Evolutionary conservation across 2,888 invertebrate genomes (phyloP).

Genomic region (Drosophila anceps): DNA sequence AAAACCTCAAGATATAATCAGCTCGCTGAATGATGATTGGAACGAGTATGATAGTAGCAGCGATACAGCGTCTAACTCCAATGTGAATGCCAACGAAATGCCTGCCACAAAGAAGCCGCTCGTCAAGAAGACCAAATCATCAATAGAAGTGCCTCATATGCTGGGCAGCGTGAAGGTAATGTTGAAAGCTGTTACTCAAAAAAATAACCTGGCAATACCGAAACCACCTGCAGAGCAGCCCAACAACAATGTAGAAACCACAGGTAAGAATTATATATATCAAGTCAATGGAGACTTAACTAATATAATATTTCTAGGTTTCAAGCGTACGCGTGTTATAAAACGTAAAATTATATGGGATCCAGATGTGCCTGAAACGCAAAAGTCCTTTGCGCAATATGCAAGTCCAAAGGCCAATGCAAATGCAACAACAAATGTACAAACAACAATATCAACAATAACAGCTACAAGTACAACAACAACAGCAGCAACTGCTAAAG

Average conservation of each 20-base stretch:
- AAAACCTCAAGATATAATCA: slow-evolving; percentile 71
- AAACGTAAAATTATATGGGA: slow-evolving; percentile 92
- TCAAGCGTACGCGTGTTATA: slow-evolving; percentile 87
- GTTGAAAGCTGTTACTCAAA: slow-evolving; percentile 33
- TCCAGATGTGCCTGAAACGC: slow-evolving; percentile 86
- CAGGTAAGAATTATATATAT: slow-evolving; percentile 24
- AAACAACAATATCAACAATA: slow-evolving; percentile 2
- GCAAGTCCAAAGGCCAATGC: slow-evolving; percentile 63
- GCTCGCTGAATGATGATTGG: slow-evolving; percentile 84
- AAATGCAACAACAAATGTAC: slow-evolving; percentile 2
- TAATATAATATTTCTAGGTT: slow-evolving; percentile 52
- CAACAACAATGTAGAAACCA: slow-evolving; percentile 34
- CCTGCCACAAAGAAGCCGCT: slow-evolving; percentile 32
- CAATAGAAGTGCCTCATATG: slow-evolving; percentile 6
- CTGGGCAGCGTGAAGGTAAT: slow-evolving; percentile 46
- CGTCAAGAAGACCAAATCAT: slow-evolving; percentile 32
- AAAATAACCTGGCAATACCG: slow-evolving; percentile 16
- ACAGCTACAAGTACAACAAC: neutral
- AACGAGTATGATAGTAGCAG: slow-evolving; percentile 81
- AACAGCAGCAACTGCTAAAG: slow-evolving; percentile 3
- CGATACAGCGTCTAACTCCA: slow-evolving; percentile 24
- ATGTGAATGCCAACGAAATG: neutral
- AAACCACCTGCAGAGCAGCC: slow-evolving; percentile 31
- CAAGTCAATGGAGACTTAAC: neutral
- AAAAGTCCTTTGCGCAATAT: slow-evolving; percentile 80